Conservation (phyloP, 2,113 vertebrate genomes). For the Dromas ardeola region DNA sequence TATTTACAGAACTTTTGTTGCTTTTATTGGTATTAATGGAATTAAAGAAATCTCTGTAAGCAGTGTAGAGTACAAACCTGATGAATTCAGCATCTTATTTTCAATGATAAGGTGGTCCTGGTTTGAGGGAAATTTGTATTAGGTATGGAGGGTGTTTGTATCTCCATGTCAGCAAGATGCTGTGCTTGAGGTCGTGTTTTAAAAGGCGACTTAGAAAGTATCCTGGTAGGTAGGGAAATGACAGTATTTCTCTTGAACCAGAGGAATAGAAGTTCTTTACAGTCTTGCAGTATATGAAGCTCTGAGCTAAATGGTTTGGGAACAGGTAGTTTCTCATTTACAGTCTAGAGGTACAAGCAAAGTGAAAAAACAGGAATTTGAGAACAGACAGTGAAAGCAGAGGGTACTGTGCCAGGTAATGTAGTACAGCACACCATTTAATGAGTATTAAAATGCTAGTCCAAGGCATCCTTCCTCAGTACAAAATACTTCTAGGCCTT, state of each 20-base stretch:
- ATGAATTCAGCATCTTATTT: neutral
- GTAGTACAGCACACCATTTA: too few relatives aligned
- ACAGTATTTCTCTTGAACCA: neutral
- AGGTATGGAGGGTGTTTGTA: neutral
- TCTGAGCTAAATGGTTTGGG: neutral
- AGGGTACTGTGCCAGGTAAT: neutral
- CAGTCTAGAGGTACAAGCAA: neutral
- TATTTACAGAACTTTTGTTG: neutral
- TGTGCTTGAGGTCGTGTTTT: neutral
- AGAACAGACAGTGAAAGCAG: accelerated
- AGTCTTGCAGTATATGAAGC: neutral
- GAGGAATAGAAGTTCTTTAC: neutral
- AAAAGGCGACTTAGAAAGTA: neutral
- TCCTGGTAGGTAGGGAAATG: too few relatives aligned
- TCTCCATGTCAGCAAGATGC: neutral
- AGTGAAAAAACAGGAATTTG: neutral
- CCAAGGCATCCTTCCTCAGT: neutral
- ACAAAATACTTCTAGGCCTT: neutral
- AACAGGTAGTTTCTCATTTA: neutral
- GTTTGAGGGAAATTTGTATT: neutral
- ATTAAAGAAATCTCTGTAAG: neutral
- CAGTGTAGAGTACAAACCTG: neutral
- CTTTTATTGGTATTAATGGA: neutral
- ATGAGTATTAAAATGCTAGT: neutral
- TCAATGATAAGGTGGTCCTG: neutral